Evolutionary conservation across 2,113 vertebrate species (phyloP), one percentile per base, ranked within the genome.

Genomic region (Ammodytes marinus): DNA sequence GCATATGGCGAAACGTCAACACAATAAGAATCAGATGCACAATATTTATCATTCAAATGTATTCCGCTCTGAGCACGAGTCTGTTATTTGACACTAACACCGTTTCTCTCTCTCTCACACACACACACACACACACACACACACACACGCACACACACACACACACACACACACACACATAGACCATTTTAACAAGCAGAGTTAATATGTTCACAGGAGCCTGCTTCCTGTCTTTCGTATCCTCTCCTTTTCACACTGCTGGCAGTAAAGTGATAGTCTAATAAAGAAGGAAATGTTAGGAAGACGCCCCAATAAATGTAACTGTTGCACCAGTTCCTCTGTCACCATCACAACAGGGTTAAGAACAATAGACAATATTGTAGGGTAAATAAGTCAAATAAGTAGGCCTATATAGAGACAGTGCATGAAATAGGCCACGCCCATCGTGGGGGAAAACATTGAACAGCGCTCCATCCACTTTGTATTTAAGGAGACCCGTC

Each of bases 1-100:
- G 54, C 86, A 79, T 82, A 82, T 64, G 77, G 64, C 59, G 50
- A 42, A 78, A 65, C 54, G n/a, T 80, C 61, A 83, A 67, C 49
- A 60, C 35, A 43, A 43, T 53, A 40, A 4, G 39, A 75, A 76
- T 66, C 11, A 65, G 59, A 81, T 7, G 71, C 71, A 12, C 11
- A 17, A 53, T 55, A 59, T 79, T 79, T 52, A 83, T 82, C 53
- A 83, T 72, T 66, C 52, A 69, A 13, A 78, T 79, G 46, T 57
- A 50, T 77, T 71, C 64, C 65, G 13, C 5, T 52, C 47, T 60
- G 3, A 39, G 55, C 49, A 37, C 7, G 17, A 78, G 45, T 27
- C 39, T 57, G 59, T 61, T 27, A 58, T 84, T 69, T 71, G 39
- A 70, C 64, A 45, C 4, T 0, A 35, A 54, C 58, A 52, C 27